These are phyloP conservation scores for Anneissia japonica DNA, from an alignment of 35 echinoderm and acorn worm genomes.

Conservation along the genomic window DNA sequence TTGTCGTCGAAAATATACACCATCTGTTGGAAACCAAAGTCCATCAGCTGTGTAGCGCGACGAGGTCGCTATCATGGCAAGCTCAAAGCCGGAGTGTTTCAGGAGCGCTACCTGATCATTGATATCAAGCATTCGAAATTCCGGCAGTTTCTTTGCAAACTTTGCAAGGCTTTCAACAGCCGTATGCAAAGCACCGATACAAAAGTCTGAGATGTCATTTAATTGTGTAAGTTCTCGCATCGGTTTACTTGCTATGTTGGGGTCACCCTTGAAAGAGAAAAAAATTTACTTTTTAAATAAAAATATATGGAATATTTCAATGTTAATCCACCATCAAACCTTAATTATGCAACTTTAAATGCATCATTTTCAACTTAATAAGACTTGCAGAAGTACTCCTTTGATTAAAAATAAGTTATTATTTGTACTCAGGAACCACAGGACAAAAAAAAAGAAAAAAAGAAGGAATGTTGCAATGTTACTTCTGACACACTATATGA, in stretches of 20 bases:
- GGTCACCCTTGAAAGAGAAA: background rate
- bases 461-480: too few relatives aligned
- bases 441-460: too few relatives aligned
- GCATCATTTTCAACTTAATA: too few relatives aligned
- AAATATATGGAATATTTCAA: too few relatives aligned
- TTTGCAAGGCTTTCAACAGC: slow-evolving; percentile 75
- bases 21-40: slow-evolving; percentile 82
- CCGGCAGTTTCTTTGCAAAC: slow-evolving; percentile 76
- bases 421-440: too few relatives aligned
- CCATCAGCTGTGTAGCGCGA: slow-evolving; percentile 88
- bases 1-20: slow-evolving; percentile 81
- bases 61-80: slow-evolving; percentile 85
- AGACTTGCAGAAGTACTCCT: too few relatives aligned
- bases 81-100: slow-evolving; percentile 91
- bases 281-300: too few relatives aligned
- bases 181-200: slow-evolving; percentile 52
- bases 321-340: too few relatives aligned
- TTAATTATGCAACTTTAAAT: too few relatives aligned
- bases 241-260: slow-evolving; percentile 14
- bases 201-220: slow-evolving; percentile 70
- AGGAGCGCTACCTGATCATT: slow-evolving; percentile 90
- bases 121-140: slow-evolving; percentile 75
- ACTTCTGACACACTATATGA: too few relatives aligned
- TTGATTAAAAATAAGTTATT: too few relatives aligned
- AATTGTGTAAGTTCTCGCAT: slow-evolving; percentile 83